Evolutionary conservation across 2,888 invertebrate genomes (phyloP).

Genomic region (Drosophila kambysellisi): DNA sequence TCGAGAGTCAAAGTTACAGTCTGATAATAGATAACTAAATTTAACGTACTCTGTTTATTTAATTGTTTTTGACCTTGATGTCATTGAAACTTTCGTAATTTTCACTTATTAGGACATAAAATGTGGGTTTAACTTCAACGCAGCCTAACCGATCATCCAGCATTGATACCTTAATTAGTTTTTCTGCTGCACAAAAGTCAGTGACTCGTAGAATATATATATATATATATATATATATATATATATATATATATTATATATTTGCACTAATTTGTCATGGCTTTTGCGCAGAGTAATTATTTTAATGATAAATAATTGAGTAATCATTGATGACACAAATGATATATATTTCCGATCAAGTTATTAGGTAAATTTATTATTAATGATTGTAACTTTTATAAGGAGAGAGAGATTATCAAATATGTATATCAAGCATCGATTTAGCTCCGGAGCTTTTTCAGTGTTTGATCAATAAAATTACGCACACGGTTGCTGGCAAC

Average conservation of each 20-base stretch:
- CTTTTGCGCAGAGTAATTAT: neutral
- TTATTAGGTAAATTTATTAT: neutral
- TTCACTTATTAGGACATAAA: neutral
- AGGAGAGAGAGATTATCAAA: neutral
- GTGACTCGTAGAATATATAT: slow-evolving; percentile 17
- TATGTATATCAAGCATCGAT: neutral
- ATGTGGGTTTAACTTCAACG: neutral
- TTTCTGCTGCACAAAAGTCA: slow-evolving; percentile 3
- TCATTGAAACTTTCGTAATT: slow-evolving; percentile 5
- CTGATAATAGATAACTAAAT: slow-evolving; percentile 10
- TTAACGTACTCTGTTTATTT: neutral
- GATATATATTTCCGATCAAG: slow-evolving; percentile 13
- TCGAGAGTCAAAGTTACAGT: slow-evolving; percentile 20
- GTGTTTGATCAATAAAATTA: slow-evolving; percentile 59
- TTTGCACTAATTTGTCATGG: slow-evolving; percentile 1
- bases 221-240: slow-evolving; percentile 3
- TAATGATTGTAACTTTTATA: neutral
- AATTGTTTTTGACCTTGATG: slow-evolving; percentile 31
- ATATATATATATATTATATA: no score
- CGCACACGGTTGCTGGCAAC: slow-evolving; percentile 68
- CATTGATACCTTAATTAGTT: neutral
- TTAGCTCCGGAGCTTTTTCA: slow-evolving; percentile 31
- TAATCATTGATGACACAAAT: slow-evolving; percentile 19
- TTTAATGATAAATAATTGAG: slow-evolving; percentile 3
- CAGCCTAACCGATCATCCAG: slow-evolving; percentile 1